Evolutionary conservation across 2,888 invertebrate genomes (phyloP), one percentile per base, ranked within the genome.

Genomic region (Tetragonisca angustula): DNA sequence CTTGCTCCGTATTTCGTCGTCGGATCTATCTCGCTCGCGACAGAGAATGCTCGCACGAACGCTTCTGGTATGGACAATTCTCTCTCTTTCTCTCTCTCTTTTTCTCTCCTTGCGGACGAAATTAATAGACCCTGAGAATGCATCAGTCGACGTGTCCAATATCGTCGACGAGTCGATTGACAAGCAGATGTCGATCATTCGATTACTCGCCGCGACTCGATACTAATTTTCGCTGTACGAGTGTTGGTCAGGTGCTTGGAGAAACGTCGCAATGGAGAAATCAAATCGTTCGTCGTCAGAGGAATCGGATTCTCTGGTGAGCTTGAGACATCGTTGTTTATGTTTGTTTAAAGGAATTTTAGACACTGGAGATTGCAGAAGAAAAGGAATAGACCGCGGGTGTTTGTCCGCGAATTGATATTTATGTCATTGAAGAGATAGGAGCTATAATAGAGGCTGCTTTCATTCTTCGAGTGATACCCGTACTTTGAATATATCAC

Each of bases 121-220:
- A 84, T 87, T 86, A 86, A 87, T 87, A 76, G 86, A 79, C 86
- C 83, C 81, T 75, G 84, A 86, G 81, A 77, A 84, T 72, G 52
- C 68, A 76, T 87, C 49, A 52, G 78, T 32, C 70, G 15, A 61
- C 64, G 73, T 68, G 62, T 76, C 81, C 76, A 81, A 86, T 84
- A 67, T 62, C 81, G 83, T 74, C 81, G 50, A 79, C 85, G n/a
- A 65, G 67, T 78, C 68, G 59, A 83, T 76, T 61, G 86, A 86
- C 83, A 56, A 72, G 5, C 71, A 50, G 76, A 72, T 70, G 68
- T 56, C 32, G 75, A 68, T 52, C 85, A 73, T 72, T 82, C 75
- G 79, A 61, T 77, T 56, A 72, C 52, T 50, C 56, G 69, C 82
- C 77, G 73, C 62, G 79, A 76, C n/a, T 79, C 86, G 76, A 72